Conservation (phyloP, 2,113 vertebrate species). For the Mugil cephalus region DNA sequence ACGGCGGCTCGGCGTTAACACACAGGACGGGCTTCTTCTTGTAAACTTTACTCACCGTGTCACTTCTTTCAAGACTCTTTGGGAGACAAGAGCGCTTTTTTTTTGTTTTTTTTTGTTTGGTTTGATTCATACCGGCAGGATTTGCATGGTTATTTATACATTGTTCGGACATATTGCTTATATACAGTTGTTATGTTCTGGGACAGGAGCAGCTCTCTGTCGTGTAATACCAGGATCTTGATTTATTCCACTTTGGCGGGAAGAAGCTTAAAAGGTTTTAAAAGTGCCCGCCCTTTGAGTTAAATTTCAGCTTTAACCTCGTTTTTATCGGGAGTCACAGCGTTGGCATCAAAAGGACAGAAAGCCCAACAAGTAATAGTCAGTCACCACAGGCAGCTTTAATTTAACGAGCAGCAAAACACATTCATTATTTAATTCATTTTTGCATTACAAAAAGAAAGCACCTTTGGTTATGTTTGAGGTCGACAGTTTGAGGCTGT, state of each 20-base stretch:
- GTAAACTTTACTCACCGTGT: constrained; percentile 6
- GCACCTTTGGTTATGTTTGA: background rate
- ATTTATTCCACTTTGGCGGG: no score
- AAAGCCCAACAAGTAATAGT: no score
- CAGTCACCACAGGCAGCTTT: no score
- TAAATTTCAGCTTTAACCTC: no score
- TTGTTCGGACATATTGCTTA: background rate
- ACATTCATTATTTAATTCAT: no score
- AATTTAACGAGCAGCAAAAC: no score
- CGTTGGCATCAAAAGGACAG: no score
- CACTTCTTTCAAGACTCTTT: constrained; percentile 5
- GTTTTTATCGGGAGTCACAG: no score
- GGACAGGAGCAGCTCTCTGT: background rate
- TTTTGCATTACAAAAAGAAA: background rate
- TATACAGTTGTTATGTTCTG: background rate
- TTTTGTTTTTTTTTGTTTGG: background rate
- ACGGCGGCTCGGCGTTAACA: no score
- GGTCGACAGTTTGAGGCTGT: constrained; percentile 7
- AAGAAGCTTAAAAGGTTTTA: no score
- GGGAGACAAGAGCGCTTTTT: background rate
- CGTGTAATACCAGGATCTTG: no score
- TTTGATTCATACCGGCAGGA: background rate
- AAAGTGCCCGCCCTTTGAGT: no score
- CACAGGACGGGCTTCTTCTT: constrained; percentile 13
- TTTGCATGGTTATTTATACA: constrained; percentile 30